Conservation (phyloP, 2,888 invertebrate genomes). For the Diploptera punctata region DNA sequence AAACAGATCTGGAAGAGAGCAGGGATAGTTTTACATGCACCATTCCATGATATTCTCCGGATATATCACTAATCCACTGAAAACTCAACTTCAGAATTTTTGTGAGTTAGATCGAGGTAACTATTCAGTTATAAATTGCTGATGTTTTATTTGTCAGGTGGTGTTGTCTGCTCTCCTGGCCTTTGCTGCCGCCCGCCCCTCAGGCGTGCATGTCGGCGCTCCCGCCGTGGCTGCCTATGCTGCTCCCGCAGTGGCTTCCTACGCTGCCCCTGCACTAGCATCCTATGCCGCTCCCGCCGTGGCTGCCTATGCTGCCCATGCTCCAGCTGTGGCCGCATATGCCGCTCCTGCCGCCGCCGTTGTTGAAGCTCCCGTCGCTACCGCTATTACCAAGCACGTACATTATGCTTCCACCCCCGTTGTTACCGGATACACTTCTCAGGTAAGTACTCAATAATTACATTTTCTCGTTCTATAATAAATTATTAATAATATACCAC, state of each 20-base stretch:
- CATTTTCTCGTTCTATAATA: too few species aligned
- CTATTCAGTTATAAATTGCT: too few species aligned
- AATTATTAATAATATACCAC: too few species aligned
- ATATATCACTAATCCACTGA: too few species aligned
- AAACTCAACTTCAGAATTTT: too few species aligned
- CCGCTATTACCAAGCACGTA: slow-evolving; percentile 42
- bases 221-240: slow-evolving; percentile 24
- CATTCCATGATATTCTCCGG: too few species aligned
- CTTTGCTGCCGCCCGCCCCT: slow-evolving; percentile 51
- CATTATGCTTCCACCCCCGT: slow-evolving; percentile 51
- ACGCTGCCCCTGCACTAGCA: slow-evolving; percentile 40
- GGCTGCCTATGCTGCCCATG: slow-evolving; percentile 32
- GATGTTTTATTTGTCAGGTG: slow-evolving; percentile 43
- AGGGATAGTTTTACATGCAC: too few species aligned
- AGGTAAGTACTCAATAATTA: too few species aligned
- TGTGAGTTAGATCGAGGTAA: too few species aligned
- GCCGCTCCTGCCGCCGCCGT: slow-evolving; percentile 44
- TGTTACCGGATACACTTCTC: slow-evolving; percentile 51
- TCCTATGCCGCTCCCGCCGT: slow-evolving; percentile 31
- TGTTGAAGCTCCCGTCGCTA: slow-evolving; percentile 48
- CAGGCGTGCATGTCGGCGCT: slow-evolving; percentile 36
- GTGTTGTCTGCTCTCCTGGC: slow-evolving; percentile 52
- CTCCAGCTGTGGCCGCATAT: slow-evolving; percentile 33
- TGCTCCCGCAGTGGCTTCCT: slow-evolving; percentile 36
- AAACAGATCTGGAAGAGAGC: too few species aligned